Percentiles rank a stretch among this genome's conserved stretches.
These are phyloP conservation scores for Cephalopholis sonnerati DNA, from an alignment of 2,113 vertebrate species.

Conservation along the genomic window DNA sequence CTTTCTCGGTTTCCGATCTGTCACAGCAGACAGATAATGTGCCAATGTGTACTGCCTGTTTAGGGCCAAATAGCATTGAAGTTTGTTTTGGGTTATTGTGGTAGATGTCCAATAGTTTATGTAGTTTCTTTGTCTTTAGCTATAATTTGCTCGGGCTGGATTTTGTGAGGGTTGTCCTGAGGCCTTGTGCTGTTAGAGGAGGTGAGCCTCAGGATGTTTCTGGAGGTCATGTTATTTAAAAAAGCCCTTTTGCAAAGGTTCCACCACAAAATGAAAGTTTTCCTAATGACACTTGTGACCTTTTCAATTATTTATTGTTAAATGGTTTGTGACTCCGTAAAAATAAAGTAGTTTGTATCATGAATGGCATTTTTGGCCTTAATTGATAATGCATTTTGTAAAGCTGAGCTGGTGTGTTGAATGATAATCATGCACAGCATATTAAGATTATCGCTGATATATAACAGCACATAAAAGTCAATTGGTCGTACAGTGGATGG, in stretches of 20 bases:
- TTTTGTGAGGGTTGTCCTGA: no score
- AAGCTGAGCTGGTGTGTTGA: not conserved
- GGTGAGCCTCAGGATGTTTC: not conserved
- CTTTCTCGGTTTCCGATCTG: no score
- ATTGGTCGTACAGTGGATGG: constrained; percentile 29
- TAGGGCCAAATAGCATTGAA: no score
- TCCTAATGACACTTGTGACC: not conserved
- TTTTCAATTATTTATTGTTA: constrained; percentile 1
- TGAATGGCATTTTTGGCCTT: not conserved
- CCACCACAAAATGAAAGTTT: not conserved
- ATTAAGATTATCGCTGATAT: not conserved
- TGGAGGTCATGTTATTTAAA: not conserved
- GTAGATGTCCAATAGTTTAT: no score
- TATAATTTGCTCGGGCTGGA: no score
- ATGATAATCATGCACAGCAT: not conserved
- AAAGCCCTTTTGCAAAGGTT: not conserved
- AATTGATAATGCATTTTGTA: constrained; percentile 15
- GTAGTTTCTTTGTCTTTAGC: no score
- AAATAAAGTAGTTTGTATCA: constrained; percentile 18
- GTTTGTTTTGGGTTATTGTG: no score
- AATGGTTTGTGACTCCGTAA: constrained; percentile 5
- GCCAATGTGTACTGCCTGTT: no score
- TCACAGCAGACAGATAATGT: no score
- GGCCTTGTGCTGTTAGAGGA: no score
- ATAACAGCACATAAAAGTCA: constrained; percentile 19